Base-by-base conservation (phyloP, 2,888 invertebrate genomes). In the Cryptocheilus praepositus region DNA sequence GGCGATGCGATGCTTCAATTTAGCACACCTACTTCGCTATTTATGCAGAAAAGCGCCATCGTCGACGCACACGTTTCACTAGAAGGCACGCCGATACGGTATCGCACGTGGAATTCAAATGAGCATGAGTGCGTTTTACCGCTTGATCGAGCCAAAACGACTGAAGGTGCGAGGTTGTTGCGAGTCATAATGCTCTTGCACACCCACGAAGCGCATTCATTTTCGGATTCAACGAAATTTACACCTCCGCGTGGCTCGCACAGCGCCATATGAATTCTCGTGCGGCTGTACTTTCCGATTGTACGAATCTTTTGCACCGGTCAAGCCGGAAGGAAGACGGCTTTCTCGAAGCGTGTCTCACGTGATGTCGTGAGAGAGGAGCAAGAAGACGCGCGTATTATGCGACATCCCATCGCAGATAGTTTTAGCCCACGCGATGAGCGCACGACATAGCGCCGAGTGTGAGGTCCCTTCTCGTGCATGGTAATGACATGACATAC, bases 401-500 rank as follows among this genome's bases (percentile, higher is more conserved):
- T 77, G 78, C 76, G 76, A 74, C 79, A 73, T 82, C 73, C 68
- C 70, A 76, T 73, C 16, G 78, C 65, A 56, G 76, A 80, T 79
- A 82, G 73, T 64, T 76, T 67, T 54, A 74, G 72, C 80, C 82
- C 81, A 83, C 83, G 81, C 82, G 67, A 46, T 22, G 15, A 64
- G 64, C 67, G 51, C 65, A 57, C 59, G 70, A 63, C 68, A 46
- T 51, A 64, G 63, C 57, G 57, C 59, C 64, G 71, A 73, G 73
- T 79, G 70, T 61, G 72, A 62, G 70, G 67, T 73, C 67, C 60
- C 49, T 61, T 56, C 21, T 46, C 58, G 77, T 65, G 69, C 77
- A 80, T 77, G 73, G 71, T 77, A 75, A 77, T 77, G 65, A 77
- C 69, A 70, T 77, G 80, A 75, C 80, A 73, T 80, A 79, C 70